These are phyloP conservation scores for Drosophila varians DNA, from an alignment of 1,140 invertebrate species.

Conservation along the genomic window DNA sequence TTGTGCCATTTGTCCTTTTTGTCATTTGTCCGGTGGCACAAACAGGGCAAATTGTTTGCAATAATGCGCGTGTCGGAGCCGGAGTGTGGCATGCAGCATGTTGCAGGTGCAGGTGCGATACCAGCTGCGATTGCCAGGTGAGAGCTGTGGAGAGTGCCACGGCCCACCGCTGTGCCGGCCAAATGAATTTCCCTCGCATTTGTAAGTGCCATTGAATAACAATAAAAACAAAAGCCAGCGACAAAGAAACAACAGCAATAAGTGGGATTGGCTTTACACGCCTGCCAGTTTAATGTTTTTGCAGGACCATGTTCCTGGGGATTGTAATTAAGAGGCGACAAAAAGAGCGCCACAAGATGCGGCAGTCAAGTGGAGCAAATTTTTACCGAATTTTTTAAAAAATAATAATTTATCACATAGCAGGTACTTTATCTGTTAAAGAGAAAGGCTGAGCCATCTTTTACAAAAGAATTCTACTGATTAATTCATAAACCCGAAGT, in stretches of 20 bases:
- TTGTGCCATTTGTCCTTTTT: conserved; percentile 55
- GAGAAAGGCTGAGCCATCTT: background rate
- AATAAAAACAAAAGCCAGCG: conserved; percentile 33
- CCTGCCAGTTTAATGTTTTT: conserved; percentile 22
- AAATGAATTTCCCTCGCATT: conserved; percentile 69
- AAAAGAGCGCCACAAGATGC: background rate
- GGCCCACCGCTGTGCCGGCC: conserved; percentile 21
- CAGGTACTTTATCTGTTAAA: background rate
- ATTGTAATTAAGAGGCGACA: conserved; percentile 34
- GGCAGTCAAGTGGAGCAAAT: background rate
- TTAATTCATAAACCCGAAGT: too few species aligned
- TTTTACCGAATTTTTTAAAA: background rate
- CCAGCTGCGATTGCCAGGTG: conserved; percentile 34
- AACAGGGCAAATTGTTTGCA: conserved; percentile 78
- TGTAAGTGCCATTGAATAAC: conserved; percentile 50
- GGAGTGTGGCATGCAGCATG: conserved; percentile 24
- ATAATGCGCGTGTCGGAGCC: conserved; percentile 74
- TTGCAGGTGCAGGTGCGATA: conserved; percentile 44
- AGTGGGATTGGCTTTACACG: conserved; percentile 30
- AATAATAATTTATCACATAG: background rate
- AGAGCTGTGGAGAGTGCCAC: conserved; percentile 1
- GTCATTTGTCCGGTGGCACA: conserved; percentile 72
- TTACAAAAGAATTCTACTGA: too few species aligned
- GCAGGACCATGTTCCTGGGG: conserved; percentile 1
- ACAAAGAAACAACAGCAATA: conserved; percentile 29